Base-by-base conservation (phyloP, 2,797 vertebrate genomes). In the Silurus aristotelis region DNA sequence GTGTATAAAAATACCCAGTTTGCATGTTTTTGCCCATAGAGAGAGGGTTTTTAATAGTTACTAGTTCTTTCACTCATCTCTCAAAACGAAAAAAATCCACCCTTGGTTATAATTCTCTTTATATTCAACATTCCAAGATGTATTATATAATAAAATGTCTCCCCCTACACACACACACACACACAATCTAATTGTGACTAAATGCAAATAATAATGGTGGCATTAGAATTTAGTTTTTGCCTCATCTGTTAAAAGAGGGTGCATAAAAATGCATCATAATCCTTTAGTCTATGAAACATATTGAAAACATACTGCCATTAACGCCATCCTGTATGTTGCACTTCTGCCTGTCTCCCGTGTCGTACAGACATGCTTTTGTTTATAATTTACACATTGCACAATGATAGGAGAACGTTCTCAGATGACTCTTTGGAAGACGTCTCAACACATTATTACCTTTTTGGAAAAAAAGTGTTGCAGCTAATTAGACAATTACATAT, bases 1-100 rank as follows among this genome's bases (percentile, higher is more conserved):
- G 79, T 68, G 27, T 58, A 31, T 79, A 70, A 63, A n/a, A 19
- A 71, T 46, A 76, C 75, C 76, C 46, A 70, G 52, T 67, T 82
- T 79, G 25, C 56, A 25, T 58, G 48, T 9, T 25, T 17, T 46
- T 71, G 48, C 68, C 9, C 48, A 73, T 46, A n/a, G 46, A 19
- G 46, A 19, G 67, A 38, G 43, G n/a, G 19, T 25, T 15, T 27
- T 17, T 31, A 63, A 63, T 52, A 78, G 63, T 70, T n/a, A 19
- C 76, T 46, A 61, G 38, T 60, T 61, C 64, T 48, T 79, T 31
- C 76, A 63, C 56, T 61, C 1, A 5, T 63, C 27, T 63, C 20
- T 48, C 43, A 22, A 63, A 63, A 15, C 14, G 20, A 61, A 61
- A 61, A 78, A 52, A 6, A 52, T 5, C 1, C n/a, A 27, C 7